Percentiles rank a stretch among this genome's conserved stretches.
Conservation (phyloP, 1,140 invertebrate genomes). For the Drosophila pseudoananassae region DNA sequence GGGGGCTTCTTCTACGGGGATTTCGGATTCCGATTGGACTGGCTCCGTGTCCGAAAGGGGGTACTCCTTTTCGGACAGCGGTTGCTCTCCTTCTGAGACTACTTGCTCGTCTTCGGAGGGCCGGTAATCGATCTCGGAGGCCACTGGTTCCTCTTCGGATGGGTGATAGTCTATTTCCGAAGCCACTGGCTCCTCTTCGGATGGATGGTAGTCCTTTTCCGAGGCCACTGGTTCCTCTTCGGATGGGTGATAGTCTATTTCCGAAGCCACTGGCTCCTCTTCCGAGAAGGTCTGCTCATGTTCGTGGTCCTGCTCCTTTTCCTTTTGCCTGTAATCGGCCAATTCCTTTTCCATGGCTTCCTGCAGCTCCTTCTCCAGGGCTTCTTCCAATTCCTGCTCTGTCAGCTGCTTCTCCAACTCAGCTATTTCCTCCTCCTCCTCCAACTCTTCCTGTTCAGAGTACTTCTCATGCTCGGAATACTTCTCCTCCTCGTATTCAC, state of each 20-base stretch:
- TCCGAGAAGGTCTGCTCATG: constrained; percentile 21
- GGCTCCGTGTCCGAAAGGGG: constrained; percentile 39
- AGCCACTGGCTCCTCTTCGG: constrained; percentile 32
- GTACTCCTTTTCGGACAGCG: constrained; percentile 26
- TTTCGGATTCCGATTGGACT: constrained; percentile 11
- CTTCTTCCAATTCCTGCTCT: constrained; percentile 67
- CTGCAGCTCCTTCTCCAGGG: constrained; percentile 59
- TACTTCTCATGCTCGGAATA: constrained; percentile 45
- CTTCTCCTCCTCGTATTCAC: constrained; percentile 69
- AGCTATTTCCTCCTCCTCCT: constrained; percentile 37
- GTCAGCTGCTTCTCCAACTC: constrained; percentile 41
- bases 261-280: constrained; percentile 43
- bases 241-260: constrained; percentile 29
- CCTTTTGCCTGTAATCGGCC: constrained; percentile 55
- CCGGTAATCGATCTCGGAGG: constrained; percentile 40
- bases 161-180: constrained; percentile 36
- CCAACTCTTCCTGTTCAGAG: constrained; percentile 46
- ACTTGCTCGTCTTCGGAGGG: constrained; percentile 40
- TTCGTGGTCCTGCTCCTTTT: constrained; percentile 26
- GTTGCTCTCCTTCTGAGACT: constrained; percentile 21
- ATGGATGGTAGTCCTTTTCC: constrained; percentile 36
- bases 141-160: constrained; percentile 29
- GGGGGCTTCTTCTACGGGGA: constrained; percentile 13
- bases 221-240: constrained; percentile 39
- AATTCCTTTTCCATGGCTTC: constrained; percentile 68